phyloP scores from a whole-genome alignment of 2,113 vertebrate species.

The Thamnophis sirtalis region DNA sequence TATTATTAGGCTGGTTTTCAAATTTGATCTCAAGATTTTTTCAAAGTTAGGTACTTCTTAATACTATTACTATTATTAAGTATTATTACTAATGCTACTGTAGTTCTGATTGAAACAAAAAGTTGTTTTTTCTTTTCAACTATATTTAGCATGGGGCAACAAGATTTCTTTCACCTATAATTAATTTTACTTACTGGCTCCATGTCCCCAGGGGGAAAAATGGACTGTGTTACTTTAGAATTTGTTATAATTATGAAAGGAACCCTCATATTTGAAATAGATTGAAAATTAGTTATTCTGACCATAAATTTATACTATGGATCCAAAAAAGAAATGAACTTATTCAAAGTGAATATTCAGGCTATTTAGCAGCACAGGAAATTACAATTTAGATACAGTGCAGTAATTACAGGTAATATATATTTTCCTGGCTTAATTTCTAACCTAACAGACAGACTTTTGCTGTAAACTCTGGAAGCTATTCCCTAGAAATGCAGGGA shows the following conservation, averaged over 20 bases:
- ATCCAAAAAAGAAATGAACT: background rate
- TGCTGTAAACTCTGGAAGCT: background rate
- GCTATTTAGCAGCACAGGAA: slow-evolving; percentile 21
- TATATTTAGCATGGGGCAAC: background rate
- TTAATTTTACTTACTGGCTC: slow-evolving; percentile 9
- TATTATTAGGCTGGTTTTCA: slow-evolving; percentile 20
- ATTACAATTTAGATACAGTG: slow-evolving; percentile 1
- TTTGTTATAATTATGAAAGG: background rate
- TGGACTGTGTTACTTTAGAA: background rate
- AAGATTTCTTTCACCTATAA: background rate
- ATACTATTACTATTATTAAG: background rate
- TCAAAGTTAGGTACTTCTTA: background rate
- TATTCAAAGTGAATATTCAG: slow-evolving; percentile 22
- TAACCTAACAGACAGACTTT: background rate
- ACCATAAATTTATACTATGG: background rate
- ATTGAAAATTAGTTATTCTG: background rate
- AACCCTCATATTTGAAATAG: background rate
- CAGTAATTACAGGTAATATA: background rate
- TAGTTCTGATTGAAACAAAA: background rate
- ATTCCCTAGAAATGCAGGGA: background rate
- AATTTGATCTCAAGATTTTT: background rate
- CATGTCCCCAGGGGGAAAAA: background rate
- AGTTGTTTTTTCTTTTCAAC: background rate
- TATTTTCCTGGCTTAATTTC: background rate
- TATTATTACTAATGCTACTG: background rate